These are phyloP conservation scores for Carpatolechia fugitivella DNA, from an alignment of 2,888 invertebrate species.

Conservation along the genomic window DNA sequence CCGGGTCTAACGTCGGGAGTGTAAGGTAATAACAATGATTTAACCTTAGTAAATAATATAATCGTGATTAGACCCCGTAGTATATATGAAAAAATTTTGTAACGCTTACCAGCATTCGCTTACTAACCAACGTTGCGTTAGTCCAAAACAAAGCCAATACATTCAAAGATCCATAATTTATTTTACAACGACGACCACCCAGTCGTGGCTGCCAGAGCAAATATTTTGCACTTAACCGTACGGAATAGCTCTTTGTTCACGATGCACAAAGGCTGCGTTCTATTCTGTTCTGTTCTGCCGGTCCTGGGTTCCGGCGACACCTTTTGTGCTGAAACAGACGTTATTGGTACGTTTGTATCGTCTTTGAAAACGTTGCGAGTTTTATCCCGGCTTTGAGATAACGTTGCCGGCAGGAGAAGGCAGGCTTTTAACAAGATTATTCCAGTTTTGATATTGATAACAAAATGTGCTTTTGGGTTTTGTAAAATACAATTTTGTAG, in stretches of 20 bases:
- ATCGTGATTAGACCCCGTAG: too few relatives aligned
- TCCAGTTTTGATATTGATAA: too few relatives aligned
- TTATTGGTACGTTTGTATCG: constrained; percentile 1
- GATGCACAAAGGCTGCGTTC: constrained; percentile 42
- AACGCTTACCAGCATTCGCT: too few relatives aligned
- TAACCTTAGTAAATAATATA: too few relatives aligned
- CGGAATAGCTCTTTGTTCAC: constrained; percentile 25
- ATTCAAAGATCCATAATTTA: constrained; percentile 39
- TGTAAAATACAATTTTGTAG: too few relatives aligned
- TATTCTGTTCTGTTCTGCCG: constrained; percentile 19
- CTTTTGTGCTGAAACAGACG: constrained; percentile 21
- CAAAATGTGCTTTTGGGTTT: too few relatives aligned
- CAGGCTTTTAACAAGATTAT: too few relatives aligned
- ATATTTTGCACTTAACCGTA: constrained; percentile 51
- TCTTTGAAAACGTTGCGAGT: not conserved
- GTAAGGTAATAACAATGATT: too few relatives aligned
- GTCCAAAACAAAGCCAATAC: constrained; percentile 26
- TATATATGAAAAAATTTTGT: too few relatives aligned
- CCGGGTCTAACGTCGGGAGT: too few relatives aligned
- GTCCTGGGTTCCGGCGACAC: constrained; percentile 19
- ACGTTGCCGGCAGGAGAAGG: too few relatives aligned
- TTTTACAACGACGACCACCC: constrained; percentile 33
- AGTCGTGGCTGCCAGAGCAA: constrained; percentile 40
- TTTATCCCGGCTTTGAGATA: not conserved
- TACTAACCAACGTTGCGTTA: too few relatives aligned